Conservation (phyloP, 2,888 invertebrate genomes). For the Lampropteryx suffumata region DNA sequence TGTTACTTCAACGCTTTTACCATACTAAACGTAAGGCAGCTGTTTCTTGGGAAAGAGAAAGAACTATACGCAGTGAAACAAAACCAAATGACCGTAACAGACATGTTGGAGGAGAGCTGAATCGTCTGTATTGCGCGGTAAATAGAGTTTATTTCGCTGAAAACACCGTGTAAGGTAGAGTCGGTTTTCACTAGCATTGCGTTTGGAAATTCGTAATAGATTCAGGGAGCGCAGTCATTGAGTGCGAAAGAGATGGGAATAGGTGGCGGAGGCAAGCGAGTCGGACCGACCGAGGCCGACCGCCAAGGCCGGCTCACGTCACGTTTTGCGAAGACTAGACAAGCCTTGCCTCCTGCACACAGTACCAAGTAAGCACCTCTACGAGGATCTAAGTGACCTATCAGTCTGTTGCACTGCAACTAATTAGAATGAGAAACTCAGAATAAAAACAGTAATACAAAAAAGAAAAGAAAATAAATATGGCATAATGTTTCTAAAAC, state of each 20-base stretch:
- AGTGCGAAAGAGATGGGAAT: constrained; percentile 62
- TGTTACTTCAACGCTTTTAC: constrained; percentile 63
- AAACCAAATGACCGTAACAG: constrained; percentile 51
- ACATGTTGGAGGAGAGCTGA: constrained; percentile 34
- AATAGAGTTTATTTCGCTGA: constrained; percentile 54
- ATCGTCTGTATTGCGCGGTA: constrained; percentile 39
- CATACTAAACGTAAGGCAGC: constrained; percentile 74
- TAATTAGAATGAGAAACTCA: no score
- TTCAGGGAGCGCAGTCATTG: constrained; percentile 61
- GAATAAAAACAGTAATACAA: no score
- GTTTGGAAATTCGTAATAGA: constrained; percentile 73
- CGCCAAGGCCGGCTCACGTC: constrained; percentile 77
- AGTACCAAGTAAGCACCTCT: constrained; percentile 30
- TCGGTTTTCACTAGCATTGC: constrained; percentile 71
- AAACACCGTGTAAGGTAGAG: constrained; percentile 58
- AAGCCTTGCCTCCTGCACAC: constrained; percentile 64
- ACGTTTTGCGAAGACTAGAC: constrained; percentile 76
- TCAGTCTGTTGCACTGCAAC: constrained; percentile 34
- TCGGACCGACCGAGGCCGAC: constrained; percentile 64
- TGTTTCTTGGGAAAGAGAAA: constrained; percentile 75
- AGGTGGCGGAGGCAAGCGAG: constrained; percentile 55
- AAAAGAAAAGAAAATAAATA: background rate
- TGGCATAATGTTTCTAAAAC: no score
- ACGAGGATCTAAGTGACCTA: constrained; percentile 55
- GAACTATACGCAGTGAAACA: constrained; percentile 63